A percentile compares a stretch with the other conserved stretches of the same genome.
These are phyloP conservation scores for Limnodromus scolopaceus DNA, from an alignment of 2,797 vertebrate species.

Conservation along the genomic window DNA sequence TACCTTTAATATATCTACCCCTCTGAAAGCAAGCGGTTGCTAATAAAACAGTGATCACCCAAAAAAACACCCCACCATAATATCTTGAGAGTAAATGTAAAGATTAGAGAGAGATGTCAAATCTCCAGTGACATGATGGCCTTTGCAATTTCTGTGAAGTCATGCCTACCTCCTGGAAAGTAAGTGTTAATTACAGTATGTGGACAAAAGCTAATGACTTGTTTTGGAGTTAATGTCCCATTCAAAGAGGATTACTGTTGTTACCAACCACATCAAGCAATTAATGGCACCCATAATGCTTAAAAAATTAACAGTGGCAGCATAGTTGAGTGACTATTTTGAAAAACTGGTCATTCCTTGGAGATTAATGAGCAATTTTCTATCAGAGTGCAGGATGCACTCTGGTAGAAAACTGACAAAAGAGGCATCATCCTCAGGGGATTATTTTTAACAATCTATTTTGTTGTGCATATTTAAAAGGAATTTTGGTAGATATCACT, in stretches of 20 bases:
- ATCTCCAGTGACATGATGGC: background rate
- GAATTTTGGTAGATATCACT: constrained; percentile 41
- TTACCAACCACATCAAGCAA: constrained; percentile 56
- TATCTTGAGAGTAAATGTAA: background rate
- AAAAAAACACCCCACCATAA: background rate
- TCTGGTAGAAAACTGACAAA: constrained; percentile 66
- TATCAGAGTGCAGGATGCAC: constrained; percentile 52
- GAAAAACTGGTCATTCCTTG: constrained; percentile 61
- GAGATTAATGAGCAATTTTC: constrained; percentile 72
- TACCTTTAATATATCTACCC: background rate
- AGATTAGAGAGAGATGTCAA: background rate
- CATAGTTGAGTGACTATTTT: constrained; percentile 37
- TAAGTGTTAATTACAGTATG: constrained; percentile 49
- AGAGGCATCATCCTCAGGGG: constrained; percentile 27
- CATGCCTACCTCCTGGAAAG: background rate
- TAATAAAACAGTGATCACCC: background rate
- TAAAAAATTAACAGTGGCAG: constrained; percentile 40
- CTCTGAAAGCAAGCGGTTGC: background rate
- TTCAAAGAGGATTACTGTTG: background rate
- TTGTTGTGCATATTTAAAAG: constrained; percentile 57
- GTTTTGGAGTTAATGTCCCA: constrained; percentile 51
- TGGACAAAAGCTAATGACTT: constrained; percentile 12
- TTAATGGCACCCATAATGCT: constrained; percentile 50
- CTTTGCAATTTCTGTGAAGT: background rate
- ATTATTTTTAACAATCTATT: constrained; percentile 50